Conservation (phyloP, 2,113 vertebrate genomes). For the Panthera tigris region DNA sequence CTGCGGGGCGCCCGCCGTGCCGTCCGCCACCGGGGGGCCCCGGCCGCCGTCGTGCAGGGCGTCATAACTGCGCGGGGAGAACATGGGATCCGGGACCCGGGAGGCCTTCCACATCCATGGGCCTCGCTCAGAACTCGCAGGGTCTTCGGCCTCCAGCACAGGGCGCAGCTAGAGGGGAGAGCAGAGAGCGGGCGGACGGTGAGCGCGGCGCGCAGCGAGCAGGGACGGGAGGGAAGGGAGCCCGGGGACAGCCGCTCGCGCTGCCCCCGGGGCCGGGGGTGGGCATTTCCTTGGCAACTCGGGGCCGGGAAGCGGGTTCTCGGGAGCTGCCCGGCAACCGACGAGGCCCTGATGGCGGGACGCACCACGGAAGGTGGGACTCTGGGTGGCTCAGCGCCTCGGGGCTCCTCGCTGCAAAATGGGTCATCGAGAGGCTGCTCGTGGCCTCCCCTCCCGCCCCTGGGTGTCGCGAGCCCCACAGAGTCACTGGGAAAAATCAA, state of each 20-base stretch:
- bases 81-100: conserved; percentile 80
- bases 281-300: conserved; percentile 61
- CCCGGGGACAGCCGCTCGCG: neutral
- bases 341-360: rapidly evolving
- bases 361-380: rapidly evolving
- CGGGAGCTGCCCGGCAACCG: conserved; percentile 56
- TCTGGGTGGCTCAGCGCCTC: neutral
- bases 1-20: neutral
- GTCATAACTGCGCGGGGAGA: conserved; percentile 85
- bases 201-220: neutral
- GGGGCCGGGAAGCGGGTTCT: neutral
- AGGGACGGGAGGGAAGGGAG: neutral
- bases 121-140: conserved; percentile 72
- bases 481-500: neutral
- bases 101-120: conserved; percentile 79
- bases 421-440: neutral
- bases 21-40: conserved; percentile 78
- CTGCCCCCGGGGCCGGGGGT: neutral
- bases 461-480: neutral
- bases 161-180: conserved; percentile 79
- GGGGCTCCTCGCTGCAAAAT: neutral
- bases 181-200: neutral
- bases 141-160: conserved; percentile 81
- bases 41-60: conserved; percentile 81
- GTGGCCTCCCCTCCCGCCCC: neutral